Conservation (phyloP, 2,113 vertebrate genomes). For the Poeciliopsis turrubarensis region DNA sequence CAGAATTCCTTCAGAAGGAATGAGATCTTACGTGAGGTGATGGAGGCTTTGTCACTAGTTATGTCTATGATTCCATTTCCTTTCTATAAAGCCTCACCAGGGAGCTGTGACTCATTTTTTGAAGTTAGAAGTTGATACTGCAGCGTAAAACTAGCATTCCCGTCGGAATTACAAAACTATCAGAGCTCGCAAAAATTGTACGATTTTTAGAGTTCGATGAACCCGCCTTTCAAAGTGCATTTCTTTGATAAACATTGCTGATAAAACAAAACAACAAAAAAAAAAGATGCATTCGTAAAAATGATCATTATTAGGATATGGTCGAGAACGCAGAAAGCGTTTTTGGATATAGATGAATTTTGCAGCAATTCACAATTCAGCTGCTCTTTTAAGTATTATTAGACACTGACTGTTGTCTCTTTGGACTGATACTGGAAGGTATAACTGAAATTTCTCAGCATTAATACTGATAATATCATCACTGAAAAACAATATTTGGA, state of each 20-base stretch:
- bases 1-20: conserved; percentile 75
- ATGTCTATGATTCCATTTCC: conserved; percentile 75
- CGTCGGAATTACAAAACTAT: conserved; percentile 71
- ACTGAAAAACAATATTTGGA: not conserved
- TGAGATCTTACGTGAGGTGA: conserved; percentile 74
- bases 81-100: conserved; percentile 63
- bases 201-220: conserved; percentile 66
- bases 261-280: conserved; percentile 22
- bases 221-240: conserved; percentile 63
- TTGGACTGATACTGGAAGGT: conserved; percentile 11
- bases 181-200: conserved; percentile 60
- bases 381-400: conserved; percentile 57
- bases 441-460: not conserved
- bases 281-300: conserved; percentile 56
- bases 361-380: conserved; percentile 10
- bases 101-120: conserved; percentile 75
- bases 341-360: conserved; percentile 47
- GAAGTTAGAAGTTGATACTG: conserved; percentile 76
- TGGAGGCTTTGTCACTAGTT: conserved; percentile 78
- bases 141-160: conserved; percentile 72
- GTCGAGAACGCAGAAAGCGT: conserved; percentile 47
- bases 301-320: conserved; percentile 44
- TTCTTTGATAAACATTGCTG: conserved; percentile 74
- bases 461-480: not conserved
- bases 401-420: conserved; percentile 50